Conservation (phyloP, 1,140 invertebrate genomes). For the Pogonognathellus flavescens region DNA sequence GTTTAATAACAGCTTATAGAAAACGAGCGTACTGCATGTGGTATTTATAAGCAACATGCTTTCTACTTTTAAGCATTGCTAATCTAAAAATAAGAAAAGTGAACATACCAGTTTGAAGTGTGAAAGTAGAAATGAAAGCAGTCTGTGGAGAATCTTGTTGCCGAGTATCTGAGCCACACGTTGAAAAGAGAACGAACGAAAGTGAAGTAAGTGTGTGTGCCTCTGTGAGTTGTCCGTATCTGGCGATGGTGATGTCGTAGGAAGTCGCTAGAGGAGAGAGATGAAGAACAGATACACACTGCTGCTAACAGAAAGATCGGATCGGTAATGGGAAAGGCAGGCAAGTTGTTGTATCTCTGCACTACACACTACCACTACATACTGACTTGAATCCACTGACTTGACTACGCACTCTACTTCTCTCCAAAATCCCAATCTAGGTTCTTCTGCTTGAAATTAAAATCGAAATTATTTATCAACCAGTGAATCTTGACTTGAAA, state of each 20-base stretch:
- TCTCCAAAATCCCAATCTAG: no score
- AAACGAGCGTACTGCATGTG: no score
- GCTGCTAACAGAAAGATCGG: neutral
- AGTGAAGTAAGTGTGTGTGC: neutral
- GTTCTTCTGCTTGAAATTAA: neutral
- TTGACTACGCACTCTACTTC: conserved; percentile 5
- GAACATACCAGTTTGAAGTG: conserved; percentile 1
- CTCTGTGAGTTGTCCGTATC: neutral
- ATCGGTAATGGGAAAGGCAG: conserved; percentile 12
- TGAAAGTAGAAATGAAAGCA: neutral
- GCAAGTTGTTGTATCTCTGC: conserved; percentile 19
- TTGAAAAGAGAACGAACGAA: conserved; percentile 33
- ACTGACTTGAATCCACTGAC: conserved; percentile 11
- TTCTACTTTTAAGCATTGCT: no score
- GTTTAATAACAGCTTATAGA: no score
- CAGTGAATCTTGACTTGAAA: neutral
- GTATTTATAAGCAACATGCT: no score
- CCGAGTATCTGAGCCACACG: neutral
- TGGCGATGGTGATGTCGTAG: conserved; percentile 27
- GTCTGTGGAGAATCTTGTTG: neutral
- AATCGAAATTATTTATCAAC: neutral
- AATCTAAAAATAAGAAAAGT: neutral
- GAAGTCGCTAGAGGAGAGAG: conserved; percentile 27
- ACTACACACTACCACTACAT: neutral
- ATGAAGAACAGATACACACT: neutral